Conservation (phyloP, 2,113 vertebrate species). For the Pseudolaguvia tuberculata region DNA sequence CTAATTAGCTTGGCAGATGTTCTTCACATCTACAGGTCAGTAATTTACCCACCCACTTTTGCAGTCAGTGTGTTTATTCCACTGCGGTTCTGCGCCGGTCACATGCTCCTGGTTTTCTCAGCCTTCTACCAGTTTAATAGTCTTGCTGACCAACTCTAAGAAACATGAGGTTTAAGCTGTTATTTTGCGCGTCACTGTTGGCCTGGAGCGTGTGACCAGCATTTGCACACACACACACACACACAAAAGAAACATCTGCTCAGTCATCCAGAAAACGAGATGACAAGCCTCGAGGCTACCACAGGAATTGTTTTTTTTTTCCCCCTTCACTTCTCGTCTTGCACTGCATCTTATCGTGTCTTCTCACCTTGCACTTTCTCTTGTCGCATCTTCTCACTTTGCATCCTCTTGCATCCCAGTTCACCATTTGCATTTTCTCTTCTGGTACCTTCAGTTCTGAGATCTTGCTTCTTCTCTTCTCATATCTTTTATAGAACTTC, state of each 20-base stretch:
- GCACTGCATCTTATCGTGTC: constrained; percentile 51
- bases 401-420: neutral
- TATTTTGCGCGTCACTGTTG: constrained; percentile 44
- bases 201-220: constrained; percentile 62
- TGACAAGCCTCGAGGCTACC: constrained; percentile 68
- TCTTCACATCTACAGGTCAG: constrained; percentile 14
- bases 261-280: constrained; percentile 68
- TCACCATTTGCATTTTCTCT: neutral
- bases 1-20: neutral
- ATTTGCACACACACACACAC: constrained; percentile 53
- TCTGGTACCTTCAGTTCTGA: neutral
- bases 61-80: constrained; percentile 20
- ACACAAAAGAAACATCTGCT: constrained; percentile 54
- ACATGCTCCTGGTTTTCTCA: constrained; percentile 41
- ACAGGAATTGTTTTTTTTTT: constrained; percentile 39
- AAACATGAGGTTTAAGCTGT: constrained; percentile 33
- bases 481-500: neutral
- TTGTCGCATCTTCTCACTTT: neutral
- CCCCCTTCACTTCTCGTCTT: constrained; percentile 41
- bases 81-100: constrained; percentile 14
- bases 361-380: neutral
- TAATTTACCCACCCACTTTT: constrained; percentile 36
- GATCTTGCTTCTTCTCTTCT: neutral
- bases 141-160: constrained; percentile 52
- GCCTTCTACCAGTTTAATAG: constrained; percentile 53